phyloP scores from a whole-genome alignment of 1,140 invertebrate genomes.

The Diachasma alloeum region DNA sequence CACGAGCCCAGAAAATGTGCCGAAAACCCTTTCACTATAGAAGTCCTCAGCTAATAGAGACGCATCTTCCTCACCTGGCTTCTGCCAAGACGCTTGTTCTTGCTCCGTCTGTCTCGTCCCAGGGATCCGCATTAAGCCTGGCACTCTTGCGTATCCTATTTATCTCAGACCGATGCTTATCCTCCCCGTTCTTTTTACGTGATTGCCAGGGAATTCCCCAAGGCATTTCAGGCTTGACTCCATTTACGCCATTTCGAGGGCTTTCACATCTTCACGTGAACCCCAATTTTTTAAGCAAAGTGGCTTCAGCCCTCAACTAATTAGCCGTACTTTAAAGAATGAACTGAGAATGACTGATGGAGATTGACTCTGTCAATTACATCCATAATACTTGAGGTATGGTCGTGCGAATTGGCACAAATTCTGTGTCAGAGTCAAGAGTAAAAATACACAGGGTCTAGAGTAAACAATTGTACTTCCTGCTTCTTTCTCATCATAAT shows the following conservation, averaged over 20 bases:
- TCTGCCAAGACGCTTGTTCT: background rate
- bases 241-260: background rate
- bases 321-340: too few species aligned
- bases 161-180: slow-evolving; percentile 27
- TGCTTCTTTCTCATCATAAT: background rate
- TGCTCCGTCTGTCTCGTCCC: background rate
- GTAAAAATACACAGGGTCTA: background rate
- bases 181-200: background rate
- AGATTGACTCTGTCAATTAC: background rate
- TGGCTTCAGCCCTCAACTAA: too few species aligned
- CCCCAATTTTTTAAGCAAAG: background rate
- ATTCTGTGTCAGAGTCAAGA: slow-evolving; percentile 9
- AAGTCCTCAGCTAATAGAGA: slow-evolving; percentile 46
- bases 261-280: background rate
- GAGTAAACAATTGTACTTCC: background rate
- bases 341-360: background rate
- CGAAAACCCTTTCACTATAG: slow-evolving; percentile 45
- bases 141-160: slow-evolving; percentile 18
- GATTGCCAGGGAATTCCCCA: background rate
- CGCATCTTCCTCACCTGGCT: slow-evolving; percentile 43
- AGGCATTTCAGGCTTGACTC: slow-evolving; percentile 2
- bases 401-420: slow-evolving; percentile 4
- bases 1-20: slow-evolving; percentile 59
- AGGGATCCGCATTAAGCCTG: slow-evolving; percentile 5
- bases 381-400: background rate